Percentiles rank a stretch among this genome's conserved stretches.
Conservation (phyloP, 2,113 vertebrate species). For the Falcunculus frontatus region DNA sequence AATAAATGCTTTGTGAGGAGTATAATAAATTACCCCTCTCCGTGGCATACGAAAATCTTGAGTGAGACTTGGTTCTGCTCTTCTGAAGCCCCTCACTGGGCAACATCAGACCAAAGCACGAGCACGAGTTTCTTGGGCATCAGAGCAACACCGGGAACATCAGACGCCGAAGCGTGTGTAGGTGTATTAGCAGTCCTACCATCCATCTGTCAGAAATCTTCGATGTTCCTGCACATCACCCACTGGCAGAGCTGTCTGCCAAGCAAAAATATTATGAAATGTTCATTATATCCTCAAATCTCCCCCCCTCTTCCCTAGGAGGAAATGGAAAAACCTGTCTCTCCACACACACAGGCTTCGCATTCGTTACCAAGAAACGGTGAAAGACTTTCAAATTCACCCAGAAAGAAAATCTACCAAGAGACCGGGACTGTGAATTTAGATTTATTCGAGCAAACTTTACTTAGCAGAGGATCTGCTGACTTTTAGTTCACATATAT, state of each 20-base stretch:
- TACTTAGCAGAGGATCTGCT: conserved; percentile 36
- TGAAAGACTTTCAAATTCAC: conserved; percentile 29
- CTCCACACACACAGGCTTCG: not conserved
- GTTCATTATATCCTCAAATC: conserved; percentile 52
- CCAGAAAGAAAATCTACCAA: conserved; percentile 1
- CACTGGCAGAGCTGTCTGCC: conserved; percentile 64
- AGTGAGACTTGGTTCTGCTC: not conserved
- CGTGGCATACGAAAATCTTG: not conserved
- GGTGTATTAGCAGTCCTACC: conserved; percentile 68
- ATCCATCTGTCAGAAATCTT: conserved; percentile 68
- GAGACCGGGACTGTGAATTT: conserved; percentile 12
- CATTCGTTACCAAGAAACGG: conserved; percentile 17
- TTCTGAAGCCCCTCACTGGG: not conserved
- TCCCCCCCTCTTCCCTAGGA: not conserved
- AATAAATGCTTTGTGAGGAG: not conserved
- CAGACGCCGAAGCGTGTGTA: conserved; percentile 44
- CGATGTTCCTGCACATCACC: conserved; percentile 68
- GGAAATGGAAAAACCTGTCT: conserved; percentile 42
- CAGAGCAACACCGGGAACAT: conserved; percentile 47
- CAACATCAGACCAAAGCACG: not conserved
- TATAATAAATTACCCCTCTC: not conserved
- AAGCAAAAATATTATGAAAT: conserved; percentile 63
- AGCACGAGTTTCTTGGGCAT: conserved; percentile 3
- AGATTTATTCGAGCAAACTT: conserved; percentile 45
- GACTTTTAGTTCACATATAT: conserved; percentile 59